Percentiles rank a stretch among this genome's conserved stretches.
phyloP scores from a whole-genome alignment of 2,113 vertebrate species.

The Rhinichthys klamathensis region DNA sequence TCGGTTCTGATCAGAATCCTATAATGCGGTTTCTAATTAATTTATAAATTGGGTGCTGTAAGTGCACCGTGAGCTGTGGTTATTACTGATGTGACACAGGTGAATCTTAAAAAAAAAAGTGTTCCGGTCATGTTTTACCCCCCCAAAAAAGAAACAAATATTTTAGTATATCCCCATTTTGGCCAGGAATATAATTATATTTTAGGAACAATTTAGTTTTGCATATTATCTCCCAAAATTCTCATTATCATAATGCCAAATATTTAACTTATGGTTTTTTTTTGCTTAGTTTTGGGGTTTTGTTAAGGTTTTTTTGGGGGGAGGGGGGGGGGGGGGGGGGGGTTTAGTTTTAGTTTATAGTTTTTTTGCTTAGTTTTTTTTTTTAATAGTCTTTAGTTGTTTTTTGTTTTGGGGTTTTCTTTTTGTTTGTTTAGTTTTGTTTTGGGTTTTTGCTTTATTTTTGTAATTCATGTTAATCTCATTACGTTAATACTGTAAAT shows the following conservation, averaged over 20 bases:
- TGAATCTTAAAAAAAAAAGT: background rate
- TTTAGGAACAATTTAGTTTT: background rate
- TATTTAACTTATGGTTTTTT: background rate
- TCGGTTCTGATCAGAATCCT: conserved; percentile 23
- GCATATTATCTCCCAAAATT: background rate
- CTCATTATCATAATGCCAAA: background rate
- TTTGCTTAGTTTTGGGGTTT: background rate
- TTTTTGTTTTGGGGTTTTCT: no score
- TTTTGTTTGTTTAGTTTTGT: background rate
- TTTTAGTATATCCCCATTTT: background rate
- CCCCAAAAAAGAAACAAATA: background rate
- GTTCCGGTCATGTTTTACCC: conserved; percentile 1
- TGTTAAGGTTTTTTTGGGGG: background rate
- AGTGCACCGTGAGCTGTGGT: conserved; percentile 12
- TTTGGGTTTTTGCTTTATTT: no score
- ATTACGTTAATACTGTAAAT: no score
- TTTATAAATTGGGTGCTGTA: conserved; percentile 27
- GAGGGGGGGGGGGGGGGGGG: no score
- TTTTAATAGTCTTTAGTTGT: no score
- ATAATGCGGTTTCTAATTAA: conserved; percentile 44
- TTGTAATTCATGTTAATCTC: no score
- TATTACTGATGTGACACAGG: background rate
- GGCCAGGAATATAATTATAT: background rate
- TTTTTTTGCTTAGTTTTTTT: no score
- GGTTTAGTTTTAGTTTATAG: no score